phyloP scores from a whole-genome alignment of 2,888 invertebrate genomes.

The Latheticus oryzae region DNA sequence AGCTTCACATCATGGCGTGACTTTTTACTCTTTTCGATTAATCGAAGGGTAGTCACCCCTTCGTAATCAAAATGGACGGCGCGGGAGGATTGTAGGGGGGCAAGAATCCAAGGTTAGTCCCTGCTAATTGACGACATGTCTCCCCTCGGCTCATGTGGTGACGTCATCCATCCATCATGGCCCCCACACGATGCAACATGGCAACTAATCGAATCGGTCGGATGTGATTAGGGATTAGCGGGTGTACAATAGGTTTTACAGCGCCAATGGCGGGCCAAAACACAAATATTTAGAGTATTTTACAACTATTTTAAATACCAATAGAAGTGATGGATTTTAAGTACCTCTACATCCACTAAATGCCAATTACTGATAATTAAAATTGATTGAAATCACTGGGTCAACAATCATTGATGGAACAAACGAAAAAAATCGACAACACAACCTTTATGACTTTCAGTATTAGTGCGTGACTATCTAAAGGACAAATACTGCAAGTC shows the following conservation, averaged over 20 bases:
- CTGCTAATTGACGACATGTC: conserved; percentile 57
- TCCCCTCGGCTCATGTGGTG: conserved; percentile 52
- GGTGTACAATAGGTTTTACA: conserved; percentile 8
- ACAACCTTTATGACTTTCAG: no score
- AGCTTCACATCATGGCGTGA: no score
- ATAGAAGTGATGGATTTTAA: conserved; percentile 21
- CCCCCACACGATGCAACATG: conserved; percentile 44
- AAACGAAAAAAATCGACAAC: no score
- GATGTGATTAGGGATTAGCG: conserved; percentile 16
- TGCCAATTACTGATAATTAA: conserved; percentile 30
- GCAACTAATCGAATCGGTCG: conserved; percentile 32
- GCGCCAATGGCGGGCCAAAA: conserved; percentile 5
- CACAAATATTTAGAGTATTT: conserved; percentile 24
- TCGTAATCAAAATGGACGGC: conserved; percentile 43
- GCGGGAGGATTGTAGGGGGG: conserved; percentile 24
- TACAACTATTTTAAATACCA: conserved; percentile 11
- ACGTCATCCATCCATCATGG: conserved; percentile 59
- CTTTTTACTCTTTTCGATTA: conserved; percentile 6
- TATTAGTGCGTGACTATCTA: no score
- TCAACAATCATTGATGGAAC: no score
- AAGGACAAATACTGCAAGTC: no score
- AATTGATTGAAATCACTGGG: no score
- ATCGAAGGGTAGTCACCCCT: conserved; percentile 15
- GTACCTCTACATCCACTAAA: conserved; percentile 15
- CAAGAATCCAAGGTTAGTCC: conserved; percentile 50